These are phyloP conservation scores for Stegodyphus dumicola DNA, from an alignment of 1,140 invertebrate species.

Conservation along the genomic window DNA sequence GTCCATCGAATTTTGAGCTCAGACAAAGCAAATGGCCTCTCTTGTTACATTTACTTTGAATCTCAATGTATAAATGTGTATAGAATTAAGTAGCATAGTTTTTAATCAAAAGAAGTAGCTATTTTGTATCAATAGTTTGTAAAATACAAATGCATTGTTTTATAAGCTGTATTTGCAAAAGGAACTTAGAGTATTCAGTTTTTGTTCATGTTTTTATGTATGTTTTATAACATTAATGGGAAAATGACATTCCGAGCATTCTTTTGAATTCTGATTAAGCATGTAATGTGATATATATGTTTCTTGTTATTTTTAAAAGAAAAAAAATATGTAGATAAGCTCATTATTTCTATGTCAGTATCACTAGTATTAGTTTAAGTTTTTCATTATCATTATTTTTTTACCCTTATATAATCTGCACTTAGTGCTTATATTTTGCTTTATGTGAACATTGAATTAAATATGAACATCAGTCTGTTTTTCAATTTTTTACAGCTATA, in stretches of 20 bases:
- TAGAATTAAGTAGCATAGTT: constrained; percentile 19
- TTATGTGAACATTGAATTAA: too few relatives aligned
- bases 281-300: constrained; percentile 16
- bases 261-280: background rate
- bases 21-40: constrained; percentile 13
- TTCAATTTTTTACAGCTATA: too few relatives aligned
- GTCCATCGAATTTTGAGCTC: constrained; percentile 19
- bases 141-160: constrained; percentile 35
- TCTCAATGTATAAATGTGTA: constrained; percentile 38
- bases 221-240: background rate
- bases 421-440: too few relatives aligned
- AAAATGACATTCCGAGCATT: constrained; percentile 14
- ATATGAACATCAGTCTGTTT: too few relatives aligned
- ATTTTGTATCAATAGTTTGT: constrained; percentile 48
- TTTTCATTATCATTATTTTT: too few relatives aligned
- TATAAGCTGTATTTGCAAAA: constrained; percentile 11
- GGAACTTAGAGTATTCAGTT: background rate
- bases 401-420: too few relatives aligned
- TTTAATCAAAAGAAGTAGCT: constrained; percentile 35
- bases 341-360: too few relatives aligned
- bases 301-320: too few relatives aligned
- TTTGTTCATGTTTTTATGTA: constrained; percentile 15
- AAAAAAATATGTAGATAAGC: too few relatives aligned
- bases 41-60: constrained; percentile 9
- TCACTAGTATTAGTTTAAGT: too few relatives aligned